These are phyloP conservation scores for Saccopteryx leptura DNA, from an alignment of 2,113 vertebrate genomes.

Conservation along the genomic window DNA sequence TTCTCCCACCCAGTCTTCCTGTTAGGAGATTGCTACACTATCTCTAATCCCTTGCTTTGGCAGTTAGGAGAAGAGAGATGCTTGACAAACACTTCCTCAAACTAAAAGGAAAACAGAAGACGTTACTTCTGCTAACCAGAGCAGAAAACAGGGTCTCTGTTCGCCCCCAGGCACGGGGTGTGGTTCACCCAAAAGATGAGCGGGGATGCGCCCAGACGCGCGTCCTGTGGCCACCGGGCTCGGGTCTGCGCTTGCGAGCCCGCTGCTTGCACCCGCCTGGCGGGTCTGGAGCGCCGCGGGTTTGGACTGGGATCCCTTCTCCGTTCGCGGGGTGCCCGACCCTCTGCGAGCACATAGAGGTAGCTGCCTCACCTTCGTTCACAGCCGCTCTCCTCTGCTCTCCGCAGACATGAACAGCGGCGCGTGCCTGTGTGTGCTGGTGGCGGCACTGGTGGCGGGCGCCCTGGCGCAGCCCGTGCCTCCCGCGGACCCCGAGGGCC, in stretches of 20 bases:
- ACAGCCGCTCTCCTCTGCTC: neutral
- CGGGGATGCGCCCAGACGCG: rapidly evolving
- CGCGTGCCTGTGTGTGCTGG: slow-evolving; percentile 92
- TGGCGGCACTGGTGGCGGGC: slow-evolving; percentile 91
- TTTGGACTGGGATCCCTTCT: neutral
- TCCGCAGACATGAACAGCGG: slow-evolving; percentile 92
- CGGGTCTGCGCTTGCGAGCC: neutral
- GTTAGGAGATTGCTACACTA: neutral
- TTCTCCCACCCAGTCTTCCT: neutral
- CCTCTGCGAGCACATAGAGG: neutral
- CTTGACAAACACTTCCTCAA: neutral
- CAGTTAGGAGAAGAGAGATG: neutral
- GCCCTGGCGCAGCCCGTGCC: slow-evolving; percentile 90
- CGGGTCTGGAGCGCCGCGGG: neutral
- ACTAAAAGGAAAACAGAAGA: neutral
- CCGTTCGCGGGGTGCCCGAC: neutral
- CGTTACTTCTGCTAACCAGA: neutral
- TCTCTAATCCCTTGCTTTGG: neutral
- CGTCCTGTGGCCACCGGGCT: rapidly evolving
- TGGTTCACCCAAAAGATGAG: neutral
- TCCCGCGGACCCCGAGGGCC: slow-evolving; percentile 78
- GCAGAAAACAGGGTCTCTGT: neutral
- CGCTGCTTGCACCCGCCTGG: neutral
- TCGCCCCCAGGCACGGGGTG: neutral
- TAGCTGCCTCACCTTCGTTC: neutral